Percentiles rank a stretch among this genome's conserved stretches.
These are phyloP conservation scores for Neoitamus cyanurus DNA, from an alignment of 2,888 invertebrate genomes.

Conservation along the genomic window DNA sequence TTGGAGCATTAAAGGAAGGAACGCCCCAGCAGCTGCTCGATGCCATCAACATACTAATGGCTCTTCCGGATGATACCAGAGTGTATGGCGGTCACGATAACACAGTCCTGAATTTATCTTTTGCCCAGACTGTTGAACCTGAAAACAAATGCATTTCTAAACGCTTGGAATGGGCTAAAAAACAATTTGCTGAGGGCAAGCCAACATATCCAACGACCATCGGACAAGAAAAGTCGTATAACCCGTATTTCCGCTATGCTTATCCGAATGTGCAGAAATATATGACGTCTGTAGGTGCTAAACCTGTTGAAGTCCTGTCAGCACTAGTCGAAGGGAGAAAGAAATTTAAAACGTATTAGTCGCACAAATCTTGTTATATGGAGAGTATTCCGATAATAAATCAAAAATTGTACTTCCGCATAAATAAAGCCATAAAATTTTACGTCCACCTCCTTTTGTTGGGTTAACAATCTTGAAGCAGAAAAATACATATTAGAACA, in stretches of 20 bases:
- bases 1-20: constrained; percentile 98
- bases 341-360: constrained; percentile 70
- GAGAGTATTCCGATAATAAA: too few species aligned
- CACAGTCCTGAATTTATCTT: constrained; percentile 88
- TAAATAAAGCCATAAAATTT: too few species aligned
- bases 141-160: constrained; percentile 75
- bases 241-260: constrained; percentile 94
- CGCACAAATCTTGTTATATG: too few species aligned
- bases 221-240: constrained; percentile 84
- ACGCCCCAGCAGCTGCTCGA: constrained; percentile 93
- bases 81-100: constrained; percentile 99
- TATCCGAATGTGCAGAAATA: constrained; percentile 74
- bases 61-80: constrained; percentile 84
- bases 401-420: too few species aligned
- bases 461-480: too few species aligned
- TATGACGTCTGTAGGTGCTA: constrained; percentile 66
- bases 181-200: constrained; percentile 71
- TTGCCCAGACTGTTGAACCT: constrained; percentile 87
- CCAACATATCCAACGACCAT: constrained; percentile 96
- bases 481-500: too few species aligned
- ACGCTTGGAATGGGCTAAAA: constrained; percentile 79
- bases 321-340: constrained; percentile 84
- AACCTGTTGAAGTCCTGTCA: constrained; percentile 82
- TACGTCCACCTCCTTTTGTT: too few species aligned
- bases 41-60: constrained; percentile 78